Base-by-base conservation (phyloP, 2,113 vertebrate genomes). In the Notiomystis cincta region DNA sequence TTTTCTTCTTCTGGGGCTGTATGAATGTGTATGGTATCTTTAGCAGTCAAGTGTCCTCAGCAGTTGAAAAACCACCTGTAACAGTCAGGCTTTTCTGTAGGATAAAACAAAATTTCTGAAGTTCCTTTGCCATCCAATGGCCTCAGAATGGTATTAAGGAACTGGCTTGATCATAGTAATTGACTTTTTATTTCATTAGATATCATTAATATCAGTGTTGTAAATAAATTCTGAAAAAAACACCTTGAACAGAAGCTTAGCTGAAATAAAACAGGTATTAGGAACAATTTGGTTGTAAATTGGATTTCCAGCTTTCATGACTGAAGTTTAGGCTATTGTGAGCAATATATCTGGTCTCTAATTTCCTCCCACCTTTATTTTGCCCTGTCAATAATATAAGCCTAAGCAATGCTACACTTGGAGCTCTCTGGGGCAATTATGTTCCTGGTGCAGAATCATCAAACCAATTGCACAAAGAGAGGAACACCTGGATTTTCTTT, bases 11-110 rank as follows among this genome's bases (percentile, higher is more conserved):
- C 33, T 79, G 47, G 56, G 33, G 5, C 23, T 80, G 38, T 53
- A 9, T 7, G 8, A 58, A 56, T 1, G 7, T 7, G 1, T 15
- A 4, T 2, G 8, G 6, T 60, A 13, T n/a, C 48, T 56, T 61
- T 37, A 83, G 27, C 11, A 30, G 13, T 17, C 13, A 31, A 13
- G 2, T 61, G 27, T 66, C 45, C 38, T 20, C 3, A 2, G 22
- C 56, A 42, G n/a, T 15, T 80, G 44, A 38, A 11, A 50, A 87
- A 3, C 2, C 45, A 38, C 57, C 42, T 45, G 19, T 47, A 70
- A 27, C 17, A 45, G 13, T 33, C 10, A 13, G 38, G 15, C 0
- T 35, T 77, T 82, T 35, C 64, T 89, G 33, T 42, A 7, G 1
- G 8, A 33, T 27, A 58, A 70, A 62, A 6, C 25, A 73, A 73